phyloP scores from a whole-genome alignment of 1,140 invertebrate species.

The Drosophila saltans region DNA sequence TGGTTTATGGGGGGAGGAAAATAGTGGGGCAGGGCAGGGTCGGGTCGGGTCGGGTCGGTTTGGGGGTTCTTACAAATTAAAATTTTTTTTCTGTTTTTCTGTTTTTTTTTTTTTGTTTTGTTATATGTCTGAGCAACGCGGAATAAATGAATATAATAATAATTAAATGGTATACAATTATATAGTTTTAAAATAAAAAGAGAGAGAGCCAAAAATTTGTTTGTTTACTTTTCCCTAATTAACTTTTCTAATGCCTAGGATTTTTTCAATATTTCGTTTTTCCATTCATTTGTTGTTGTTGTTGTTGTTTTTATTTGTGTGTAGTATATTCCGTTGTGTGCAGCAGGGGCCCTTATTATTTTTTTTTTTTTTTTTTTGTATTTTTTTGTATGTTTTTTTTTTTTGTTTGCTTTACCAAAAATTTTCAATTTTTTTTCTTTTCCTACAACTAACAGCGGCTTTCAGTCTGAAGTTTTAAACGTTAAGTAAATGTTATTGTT shows the following conservation, averaged over 20 bases:
- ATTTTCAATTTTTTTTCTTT: conserved; percentile 30
- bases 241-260: conserved; percentile 2
- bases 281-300: no score
- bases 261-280: background rate
- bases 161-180: conserved; percentile 14
- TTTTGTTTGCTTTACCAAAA: conserved; percentile 27
- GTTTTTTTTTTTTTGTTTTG: background rate
- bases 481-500: background rate
- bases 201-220: background rate
- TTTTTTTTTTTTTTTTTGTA: background rate
- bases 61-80: background rate
- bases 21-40: background rate
- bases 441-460: conserved; percentile 51
- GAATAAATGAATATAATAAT: conserved; percentile 8
- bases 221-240: background rate
- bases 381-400: background rate
- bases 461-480: conserved; percentile 39
- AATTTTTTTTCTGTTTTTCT: background rate
- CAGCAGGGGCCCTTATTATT: conserved; percentile 1
- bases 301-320: no score
- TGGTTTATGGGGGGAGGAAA: background rate
- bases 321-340: background rate
- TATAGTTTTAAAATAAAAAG: conserved; percentile 14
- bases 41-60: background rate
- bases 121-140: no score